Evolutionary conservation across 2,888 invertebrate species (phyloP), one percentile per base, ranked within the genome.

Genomic region (Isotomurus palustris): DNA sequence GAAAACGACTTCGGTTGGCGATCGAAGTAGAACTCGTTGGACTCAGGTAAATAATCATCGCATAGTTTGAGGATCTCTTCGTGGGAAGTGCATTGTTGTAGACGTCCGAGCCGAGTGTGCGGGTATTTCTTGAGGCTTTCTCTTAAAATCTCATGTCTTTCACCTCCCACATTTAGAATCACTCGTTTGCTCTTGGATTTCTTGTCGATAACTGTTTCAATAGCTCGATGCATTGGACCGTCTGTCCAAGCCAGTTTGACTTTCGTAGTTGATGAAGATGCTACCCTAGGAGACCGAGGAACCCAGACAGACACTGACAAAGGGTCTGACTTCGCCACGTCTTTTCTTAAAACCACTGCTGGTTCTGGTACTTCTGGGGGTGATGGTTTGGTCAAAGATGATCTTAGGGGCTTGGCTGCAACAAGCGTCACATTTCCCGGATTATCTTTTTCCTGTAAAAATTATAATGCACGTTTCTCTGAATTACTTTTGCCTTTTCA

Each of bases 91-190:
- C 52, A 45, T 47, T 58, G 35, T 25, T 49, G 50, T 22, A 64
- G 47, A 43, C 53, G 59, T 17, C 64, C 64, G 35, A 64, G 35
- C 2, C 64, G 35, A 8, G 64, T 64, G 17, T 62, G 41, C 1
- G 62, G 62, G 12, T 56, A 50, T 19, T 47, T 48, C 0, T 53
- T 58, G n/a, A 65, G 19, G 8, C 47, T 58, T 3, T 60, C 60
- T 62, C 65, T 62, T 3, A 60, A 24, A n/a, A 65, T 55, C 47
- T 62, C 62, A 49, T 62, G 60, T 44, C 47, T 41, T 43, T 55
- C 51, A 14, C 65, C 65, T 1, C 65, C 62, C 2, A 60, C 57
- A 48, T 63, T 63, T 17, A 63, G 24, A 21, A 51, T 45, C 29
- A 62, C 59, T 47, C 62, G 36, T 35, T 41, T 47, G 25, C 41